Evolutionary conservation across 2,888 invertebrate species (phyloP), one percentile per base, ranked within the genome.

Genomic region (Patella depressa): DNA sequence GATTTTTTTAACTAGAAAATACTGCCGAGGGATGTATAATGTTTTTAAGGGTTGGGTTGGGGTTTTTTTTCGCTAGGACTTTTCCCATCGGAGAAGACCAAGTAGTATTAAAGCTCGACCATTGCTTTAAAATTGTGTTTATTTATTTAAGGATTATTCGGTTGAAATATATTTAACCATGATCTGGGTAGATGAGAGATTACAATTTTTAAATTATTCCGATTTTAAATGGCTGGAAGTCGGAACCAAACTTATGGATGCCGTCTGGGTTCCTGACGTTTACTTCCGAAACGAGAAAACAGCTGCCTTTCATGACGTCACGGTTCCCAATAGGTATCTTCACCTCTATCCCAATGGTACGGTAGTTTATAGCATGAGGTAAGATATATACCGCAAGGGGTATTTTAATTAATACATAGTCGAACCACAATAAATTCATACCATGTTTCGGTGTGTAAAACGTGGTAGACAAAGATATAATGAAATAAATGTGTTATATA

Each of bases 201-300:
- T 88, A 5, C 74, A 72, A 34, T 87, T 84, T 74, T 74, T 78
- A 1, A 78, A 81, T 53, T 55, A 80, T 29, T 82, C 79, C 15
- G 80, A 81, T 53, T 77, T 86, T 14, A 78, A 82, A 54, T 83
- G 84, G 53, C 80, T 89, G 29, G 88, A 88, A 78, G 82, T 89
- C 71, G 89, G 89, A 80, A 81, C 85, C 1, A 84, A 86, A 65
- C 78, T 86, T 45, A 89, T 89, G 83, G 80, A 82, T 57, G 76
- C 77, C 5, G 82, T 89, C 7, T 89, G 89, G 89, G 87, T 89
- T 17, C 89, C 89, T 7, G 89, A 89, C 73, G 82, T 89, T 34
- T 88, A 87, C 79, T 88, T 89, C 74, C 79, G 86, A 45, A 89
- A 89, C 81, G 89, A 88, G 76, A 89, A 89, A 76, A 78, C 82